Evolutionary conservation across 1,140 invertebrate species (phyloP), one percentile per base, ranked within the genome.

Genomic region (Parapsyche elsis): DNA sequence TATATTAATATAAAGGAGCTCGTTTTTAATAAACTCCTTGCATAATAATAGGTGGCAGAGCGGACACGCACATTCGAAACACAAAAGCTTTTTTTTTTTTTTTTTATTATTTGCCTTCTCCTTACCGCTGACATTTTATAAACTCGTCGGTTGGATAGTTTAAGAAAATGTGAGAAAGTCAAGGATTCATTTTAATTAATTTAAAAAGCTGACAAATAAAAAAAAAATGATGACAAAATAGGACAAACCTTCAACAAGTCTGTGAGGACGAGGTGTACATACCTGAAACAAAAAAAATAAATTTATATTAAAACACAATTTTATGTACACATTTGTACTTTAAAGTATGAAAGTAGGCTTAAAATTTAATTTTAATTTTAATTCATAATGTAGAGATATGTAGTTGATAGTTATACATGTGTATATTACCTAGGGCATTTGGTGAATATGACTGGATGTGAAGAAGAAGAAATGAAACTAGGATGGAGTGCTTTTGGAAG

Each of bases 221-320:
- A 38, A 38, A 38, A 38, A 38, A 38, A 38, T 38, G 30, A 38
- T 61, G 0, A 19, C 10, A 61, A 19, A 53, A n/a, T 53, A 5
- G 19, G 21, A 61, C 7, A 9, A 61, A 61, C 57, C 57, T 61
- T 61, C 19, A 21, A 9, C 9, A 19, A 61, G 12, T 57, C 53
- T n/a, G 12, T 57, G 53, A n/a, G n/a, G n/a, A n/a, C n/a, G n/a
- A 38, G 7, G 30, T 21, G 16, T 19, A 61, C 57, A 19, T 19
- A 61, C 57, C 57, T 61, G 57, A 61, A 61, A 61, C 57, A 61
- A 61, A 61, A 61, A n/a, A 61, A 38, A 38, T 38, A 38, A 38
- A 38, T 38, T n/a, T 38, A 38, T 38, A 38, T 38, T 38, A 38
- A 4, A 53, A 5, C 10, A 5, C 49, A 19, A 46, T 9, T 14